Evolutionary conservation across 2,797 vertebrate species (phyloP).

Genomic region (Semotilus atromaculatus): DNA sequence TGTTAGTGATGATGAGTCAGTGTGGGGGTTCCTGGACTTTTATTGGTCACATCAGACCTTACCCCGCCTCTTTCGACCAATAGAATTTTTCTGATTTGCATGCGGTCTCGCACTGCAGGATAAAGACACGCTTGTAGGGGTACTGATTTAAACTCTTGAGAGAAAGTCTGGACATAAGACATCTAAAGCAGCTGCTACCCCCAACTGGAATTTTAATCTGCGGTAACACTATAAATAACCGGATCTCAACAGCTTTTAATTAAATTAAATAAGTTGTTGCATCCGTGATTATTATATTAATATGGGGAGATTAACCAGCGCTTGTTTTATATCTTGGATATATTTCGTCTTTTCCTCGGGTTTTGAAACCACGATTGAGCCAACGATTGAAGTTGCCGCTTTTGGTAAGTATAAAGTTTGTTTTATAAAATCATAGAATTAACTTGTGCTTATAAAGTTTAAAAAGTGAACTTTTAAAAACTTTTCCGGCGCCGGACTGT

Average conservation of each 20-base stretch:
- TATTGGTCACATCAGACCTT: slow-evolving; percentile 57
- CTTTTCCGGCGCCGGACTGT: background rate
- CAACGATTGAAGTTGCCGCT: slow-evolving; percentile 9
- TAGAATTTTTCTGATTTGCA: slow-evolving; percentile 71
- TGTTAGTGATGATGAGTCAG: slow-evolving; percentile 19
- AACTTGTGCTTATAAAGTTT: background rate
- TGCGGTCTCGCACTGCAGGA: slow-evolving; percentile 62
- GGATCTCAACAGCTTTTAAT: slow-evolving; percentile 62
- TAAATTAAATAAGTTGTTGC: slow-evolving; percentile 18
- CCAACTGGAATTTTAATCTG: slow-evolving; percentile 40
- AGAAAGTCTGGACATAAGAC: slow-evolving; percentile 60
- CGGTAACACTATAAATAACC: slow-evolving; percentile 6
- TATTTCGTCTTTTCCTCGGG: slow-evolving; percentile 37
- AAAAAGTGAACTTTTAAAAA: background rate
- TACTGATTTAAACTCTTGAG: slow-evolving; percentile 68
- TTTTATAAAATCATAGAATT: background rate
- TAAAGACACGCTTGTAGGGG: slow-evolving; percentile 74
- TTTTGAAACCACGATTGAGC: slow-evolving; percentile 34
- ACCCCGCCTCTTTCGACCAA: slow-evolving; percentile 71
- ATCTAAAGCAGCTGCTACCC: slow-evolving; percentile 36
- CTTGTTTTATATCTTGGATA: slow-evolving; percentile 38
- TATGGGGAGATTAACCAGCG: slow-evolving; percentile 74
- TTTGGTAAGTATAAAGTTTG: slow-evolving; percentile 49
- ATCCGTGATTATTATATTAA: slow-evolving; percentile 57
- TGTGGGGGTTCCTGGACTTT: background rate